Evolutionary conservation across 2,797 vertebrate genomes (phyloP), one percentile per base, ranked within the genome.

Genomic region (Echeneis naucrates): DNA sequence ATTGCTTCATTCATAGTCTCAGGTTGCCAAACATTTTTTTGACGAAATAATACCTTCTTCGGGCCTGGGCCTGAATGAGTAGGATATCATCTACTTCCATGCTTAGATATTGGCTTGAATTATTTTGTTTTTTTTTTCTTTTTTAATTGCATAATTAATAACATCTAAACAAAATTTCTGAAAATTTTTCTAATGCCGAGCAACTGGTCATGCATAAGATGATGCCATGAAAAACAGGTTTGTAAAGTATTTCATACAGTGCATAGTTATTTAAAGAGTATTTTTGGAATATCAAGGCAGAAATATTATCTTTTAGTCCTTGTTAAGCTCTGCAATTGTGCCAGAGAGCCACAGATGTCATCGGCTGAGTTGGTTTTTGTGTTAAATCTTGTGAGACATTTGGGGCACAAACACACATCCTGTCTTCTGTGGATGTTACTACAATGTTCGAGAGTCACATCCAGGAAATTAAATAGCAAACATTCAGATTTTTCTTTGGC

Each of bases 401-500:
- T n/a, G 8, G 24, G 45, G n/a, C 3, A 19, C 7, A 23, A n/a
- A 44, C 19, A 2, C 2, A 16, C 23, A 53, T 64, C 8, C 14
- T 48, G 13, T 48, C 21, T 2, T 7, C 32, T 47, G 52, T 11
- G 45, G 11, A 38, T 19, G 4, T 61, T 57, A 52, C 3, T 59
- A 17, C 24, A 37, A 26, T 42, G 48, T 48, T 55, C 17, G 54
- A 54, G 8, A 8, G 27, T 52, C 35, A 62, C 71, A 75, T 55
- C 6, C 30, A n/a, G 16, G 12, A 50, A 26, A 26, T 38, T 10
- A n/a, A 57, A 26, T 6, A 14, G 21, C 35, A 40, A 8, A 21
- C 1, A 19, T 26, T 5, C 5, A 2, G 23, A 1, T 47, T 57
- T 52, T 33, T 27, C 11, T 50, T 50, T 50, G 2, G 7, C 47